Percentiles rank a stretch among this genome's conserved stretches.
phyloP scores from a whole-genome alignment of 2,113 vertebrate genomes.

The Agelaius tricolor region DNA sequence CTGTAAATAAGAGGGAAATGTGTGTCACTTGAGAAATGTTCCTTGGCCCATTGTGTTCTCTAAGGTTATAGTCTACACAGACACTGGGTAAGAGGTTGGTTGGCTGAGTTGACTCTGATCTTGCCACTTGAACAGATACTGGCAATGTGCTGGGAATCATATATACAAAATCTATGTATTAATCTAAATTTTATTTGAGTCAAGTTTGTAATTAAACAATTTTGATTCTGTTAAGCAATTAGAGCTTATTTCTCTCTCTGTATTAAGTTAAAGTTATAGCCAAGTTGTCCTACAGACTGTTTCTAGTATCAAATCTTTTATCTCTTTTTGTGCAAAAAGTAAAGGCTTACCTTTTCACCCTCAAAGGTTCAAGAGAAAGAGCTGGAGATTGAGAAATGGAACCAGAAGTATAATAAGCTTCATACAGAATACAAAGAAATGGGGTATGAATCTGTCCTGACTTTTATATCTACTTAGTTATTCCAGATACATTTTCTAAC shows the following conservation, averaged over 20 bases:
- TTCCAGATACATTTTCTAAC: background rate
- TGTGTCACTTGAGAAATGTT: background rate
- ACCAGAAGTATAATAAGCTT: constrained; percentile 71
- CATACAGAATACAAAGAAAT: constrained; percentile 80
- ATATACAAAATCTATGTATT: accelerated
- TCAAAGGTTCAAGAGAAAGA: constrained; percentile 75
- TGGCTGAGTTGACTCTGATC: background rate
- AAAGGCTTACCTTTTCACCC: background rate
- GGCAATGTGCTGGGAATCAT: background rate
- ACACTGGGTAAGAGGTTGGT: background rate
- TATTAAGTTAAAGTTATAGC: background rate
- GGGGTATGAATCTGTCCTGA: constrained; percentile 72
- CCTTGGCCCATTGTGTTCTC: background rate
- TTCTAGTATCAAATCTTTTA: background rate
- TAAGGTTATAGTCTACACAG: background rate
- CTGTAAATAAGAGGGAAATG: background rate
- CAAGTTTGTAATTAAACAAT: background rate
- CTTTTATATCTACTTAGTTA: background rate
- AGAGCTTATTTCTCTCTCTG: background rate
- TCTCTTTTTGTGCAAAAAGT: background rate
- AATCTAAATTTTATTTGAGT: background rate
- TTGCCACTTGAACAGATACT: background rate
- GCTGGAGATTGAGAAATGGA: constrained; percentile 71
- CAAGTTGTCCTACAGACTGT: background rate
- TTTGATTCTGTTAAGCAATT: background rate